Evolutionary conservation across 2,113 vertebrate genomes (phyloP).

Genomic region (Phoxinus phoxinus): DNA sequence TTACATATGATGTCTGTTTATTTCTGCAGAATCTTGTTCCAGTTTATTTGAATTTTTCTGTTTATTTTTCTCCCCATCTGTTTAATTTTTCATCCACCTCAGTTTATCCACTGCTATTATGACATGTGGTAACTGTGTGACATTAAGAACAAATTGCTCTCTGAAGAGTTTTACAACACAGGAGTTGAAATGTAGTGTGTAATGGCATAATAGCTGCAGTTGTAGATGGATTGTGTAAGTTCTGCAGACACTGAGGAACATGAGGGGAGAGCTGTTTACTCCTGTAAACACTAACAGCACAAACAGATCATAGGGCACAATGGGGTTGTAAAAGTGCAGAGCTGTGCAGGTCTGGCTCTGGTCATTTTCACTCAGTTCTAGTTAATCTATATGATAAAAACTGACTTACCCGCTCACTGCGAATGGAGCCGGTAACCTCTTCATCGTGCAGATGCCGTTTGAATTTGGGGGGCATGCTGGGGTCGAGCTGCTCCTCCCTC

Average conservation of each 20-base stretch:
- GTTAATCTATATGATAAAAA: background rate
- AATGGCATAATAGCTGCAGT: background rate
- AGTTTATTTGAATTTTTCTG: background rate
- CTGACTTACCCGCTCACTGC: constrained; percentile 92
- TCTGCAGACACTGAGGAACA: constrained; percentile 23
- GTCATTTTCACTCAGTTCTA: background rate
- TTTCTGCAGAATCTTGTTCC: background rate
- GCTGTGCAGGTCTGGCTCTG: background rate
- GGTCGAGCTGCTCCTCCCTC: constrained; percentile 77
- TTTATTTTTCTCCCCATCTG: background rate
- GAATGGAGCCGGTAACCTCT: constrained; percentile 94
- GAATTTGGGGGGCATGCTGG: constrained; percentile 96
- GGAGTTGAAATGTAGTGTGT: constrained; percentile 1
- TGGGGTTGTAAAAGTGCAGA: constrained; percentile 5
- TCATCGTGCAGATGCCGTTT: constrained; percentile 97
- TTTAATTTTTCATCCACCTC: background rate
- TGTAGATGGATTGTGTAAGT: constrained; percentile 49
- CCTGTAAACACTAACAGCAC: constrained; percentile 3
- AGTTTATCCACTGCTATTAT: background rate
- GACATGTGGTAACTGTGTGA: background rate
- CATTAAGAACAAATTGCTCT: background rate
- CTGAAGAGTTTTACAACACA: background rate
- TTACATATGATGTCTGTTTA: background rate
- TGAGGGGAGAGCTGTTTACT: background rate
- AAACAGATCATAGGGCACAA: constrained; percentile 5